Conservation (phyloP, 2,888 invertebrate species). For the Hydraecia micacea region DNA sequence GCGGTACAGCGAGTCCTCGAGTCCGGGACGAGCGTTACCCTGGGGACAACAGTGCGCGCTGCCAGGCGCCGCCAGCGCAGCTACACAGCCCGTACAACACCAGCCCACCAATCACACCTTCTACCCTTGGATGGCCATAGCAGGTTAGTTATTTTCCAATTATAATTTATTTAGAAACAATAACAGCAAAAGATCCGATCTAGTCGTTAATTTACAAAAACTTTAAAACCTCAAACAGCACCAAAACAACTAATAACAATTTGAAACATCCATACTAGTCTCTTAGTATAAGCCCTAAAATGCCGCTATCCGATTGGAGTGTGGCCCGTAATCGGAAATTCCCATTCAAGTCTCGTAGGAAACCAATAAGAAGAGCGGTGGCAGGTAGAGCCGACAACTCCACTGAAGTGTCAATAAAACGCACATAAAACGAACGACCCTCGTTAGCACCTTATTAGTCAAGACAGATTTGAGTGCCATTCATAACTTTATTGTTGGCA, state of each 20-base stretch:
- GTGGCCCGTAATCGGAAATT: constrained; percentile 57
- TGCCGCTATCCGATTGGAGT: constrained; percentile 72
- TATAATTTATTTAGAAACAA: constrained; percentile 44
- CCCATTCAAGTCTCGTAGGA: constrained; percentile 76
- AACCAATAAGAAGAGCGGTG: constrained; percentile 79
- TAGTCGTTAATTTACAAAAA: constrained; percentile 56
- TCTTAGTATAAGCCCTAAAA: constrained; percentile 78
- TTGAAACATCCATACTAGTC: constrained; percentile 65
- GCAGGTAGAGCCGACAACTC: constrained; percentile 78
- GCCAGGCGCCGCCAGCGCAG: constrained; percentile 94
- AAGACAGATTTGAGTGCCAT: constrained; percentile 84
- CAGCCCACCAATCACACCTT: constrained; percentile 97
- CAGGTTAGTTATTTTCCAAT: constrained; percentile 93
- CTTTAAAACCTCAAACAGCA: constrained; percentile 49
- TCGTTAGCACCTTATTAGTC: constrained; percentile 88
- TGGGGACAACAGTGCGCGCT: constrained; percentile 97
- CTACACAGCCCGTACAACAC: constrained; percentile 96
- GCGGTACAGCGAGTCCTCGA: constrained; percentile 95
- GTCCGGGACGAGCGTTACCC: constrained; percentile 94
- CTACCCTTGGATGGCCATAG: constrained; percentile 99
- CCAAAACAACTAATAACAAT: constrained; percentile 67
- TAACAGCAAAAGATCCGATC: constrained; percentile 28
- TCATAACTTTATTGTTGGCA: constrained; percentile 82
- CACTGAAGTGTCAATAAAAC: constrained; percentile 87
- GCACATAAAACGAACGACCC: constrained; percentile 87